Evolutionary conservation across 1,140 invertebrate species (phyloP).

Genomic region (Cotesia glomerata): DNA sequence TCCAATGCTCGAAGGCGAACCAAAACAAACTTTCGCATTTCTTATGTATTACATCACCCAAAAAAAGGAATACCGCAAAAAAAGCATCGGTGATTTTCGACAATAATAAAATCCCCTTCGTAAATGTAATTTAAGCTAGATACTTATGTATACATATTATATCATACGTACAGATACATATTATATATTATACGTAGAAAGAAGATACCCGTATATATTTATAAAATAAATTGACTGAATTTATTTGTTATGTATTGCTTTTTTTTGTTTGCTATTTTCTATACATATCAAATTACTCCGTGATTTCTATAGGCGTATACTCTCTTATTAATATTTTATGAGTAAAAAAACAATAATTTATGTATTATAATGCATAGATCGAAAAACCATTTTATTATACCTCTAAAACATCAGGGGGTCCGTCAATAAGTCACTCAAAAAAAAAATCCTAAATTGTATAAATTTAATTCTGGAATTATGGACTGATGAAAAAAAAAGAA

Average conservation of each 20-base stretch:
- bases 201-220: no score
- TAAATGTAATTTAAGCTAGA: neutral
- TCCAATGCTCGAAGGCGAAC: neutral
- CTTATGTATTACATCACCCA: neutral
- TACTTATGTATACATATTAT: slow-evolving; percentile 1
- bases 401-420: neutral
- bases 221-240: no score
- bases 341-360: neutral
- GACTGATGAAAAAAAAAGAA: neutral
- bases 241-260: no score
- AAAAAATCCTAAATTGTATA: neutral
- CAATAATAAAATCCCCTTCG: neutral
- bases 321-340: neutral
- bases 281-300: no score
- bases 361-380: neutral
- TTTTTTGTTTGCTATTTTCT: no score
- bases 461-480: neutral
- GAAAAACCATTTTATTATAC: slow-evolving; percentile 6
- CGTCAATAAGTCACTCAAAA: neutral
- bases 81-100: slow-evolving; percentile 17
- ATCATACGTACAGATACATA: neutral
- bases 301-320: no score
- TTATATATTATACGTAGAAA: no score
- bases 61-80: slow-evolving; percentile 10
- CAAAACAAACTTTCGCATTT: neutral